Base-by-base conservation (phyloP, 1,140 invertebrate species). In the Achatina immaculata region DNA sequence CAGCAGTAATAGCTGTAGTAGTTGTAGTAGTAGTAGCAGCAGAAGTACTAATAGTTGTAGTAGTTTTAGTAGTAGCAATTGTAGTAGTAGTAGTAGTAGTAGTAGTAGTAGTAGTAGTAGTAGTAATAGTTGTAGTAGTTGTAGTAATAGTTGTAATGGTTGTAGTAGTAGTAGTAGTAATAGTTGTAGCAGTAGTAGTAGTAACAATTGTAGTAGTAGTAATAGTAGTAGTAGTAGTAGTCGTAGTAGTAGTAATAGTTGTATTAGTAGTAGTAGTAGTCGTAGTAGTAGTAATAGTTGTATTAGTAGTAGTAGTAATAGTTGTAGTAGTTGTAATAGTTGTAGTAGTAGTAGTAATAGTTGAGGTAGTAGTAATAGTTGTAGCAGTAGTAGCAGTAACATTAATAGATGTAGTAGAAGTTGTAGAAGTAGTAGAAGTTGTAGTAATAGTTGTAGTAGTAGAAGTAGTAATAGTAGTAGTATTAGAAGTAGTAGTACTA, bases 101-200 rank as follows among this genome's bases (percentile, higher is more conserved):
- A 55, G 51, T 55, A 55, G 51, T 21, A 55, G 51, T 21, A 55
- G 51, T 55, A 55, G 51, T 55, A 55, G 51, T 55, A 55, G 51
- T 55, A 55, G 51, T 55, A 55, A 24, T 55, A 55, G 51, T 55
- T 21, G 51, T 55, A 55, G 51, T 21, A 55, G 51, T 55, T 21
- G 51, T 55, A 55, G 51, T 21, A 55, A 24, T 55, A 55, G 21
- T 55, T 21, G 51, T 55, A 55, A n/a, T 55, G n/a, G 51, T 55
- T 21, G 51, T 55, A 55, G 51, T 55, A 55, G 51, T 55, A 55
- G 51, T 55, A 55, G 51, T 21, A 55, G 51, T 55, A 55, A 24
- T 55, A 55, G 51, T 21, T 21, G 51, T 55, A 55, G 51, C 21
- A 55, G 51, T 55, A 55, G 51, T 55, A 11, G 51, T 21, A 55